Evolutionary conservation across 2,888 invertebrate genomes (phyloP).

Genomic region (Zootermopsis nevadensis): DNA sequence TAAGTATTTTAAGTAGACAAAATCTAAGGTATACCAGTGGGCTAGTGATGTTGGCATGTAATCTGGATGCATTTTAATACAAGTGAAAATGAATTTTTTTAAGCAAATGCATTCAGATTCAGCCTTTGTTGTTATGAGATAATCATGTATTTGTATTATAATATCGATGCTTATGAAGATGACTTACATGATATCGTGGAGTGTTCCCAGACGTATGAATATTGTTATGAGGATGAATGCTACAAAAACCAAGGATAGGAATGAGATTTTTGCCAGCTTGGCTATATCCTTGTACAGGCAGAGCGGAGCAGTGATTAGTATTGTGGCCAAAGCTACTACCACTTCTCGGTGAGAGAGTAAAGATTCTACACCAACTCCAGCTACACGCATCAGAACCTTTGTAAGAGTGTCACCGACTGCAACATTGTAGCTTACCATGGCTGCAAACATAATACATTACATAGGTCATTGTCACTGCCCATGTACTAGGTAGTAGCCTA

Average conservation of each 20-base stretch:
- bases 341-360: slow-evolving; percentile 73
- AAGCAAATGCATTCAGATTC: too few species aligned
- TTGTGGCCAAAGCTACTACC: slow-evolving; percentile 77
- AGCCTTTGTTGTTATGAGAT: too few species aligned
- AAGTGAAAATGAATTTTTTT: too few species aligned
- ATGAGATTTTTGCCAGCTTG: slow-evolving; percentile 75
- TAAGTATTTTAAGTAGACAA: too few species aligned
- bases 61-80: too few species aligned
- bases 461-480: too few species aligned
- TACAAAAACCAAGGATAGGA: slow-evolving; percentile 77
- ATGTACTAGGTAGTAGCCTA: too few species aligned
- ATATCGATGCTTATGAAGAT: neutral
- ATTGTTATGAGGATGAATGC: slow-evolving; percentile 77
- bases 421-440: slow-evolving; percentile 89
- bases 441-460: slow-evolving; percentile 64
- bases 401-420: slow-evolving; percentile 89
- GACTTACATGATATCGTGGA: slow-evolving; percentile 75
- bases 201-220: slow-evolving; percentile 70
- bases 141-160: too few species aligned
- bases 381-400: slow-evolving; percentile 80
- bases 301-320: slow-evolving; percentile 80
- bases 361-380: slow-evolving; percentile 67
- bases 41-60: too few species aligned
- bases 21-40: too few species aligned
- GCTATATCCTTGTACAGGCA: slow-evolving; percentile 83